phyloP scores from a whole-genome alignment of 1,140 invertebrate genomes.

The Sitodiplosis mosellana region DNA sequence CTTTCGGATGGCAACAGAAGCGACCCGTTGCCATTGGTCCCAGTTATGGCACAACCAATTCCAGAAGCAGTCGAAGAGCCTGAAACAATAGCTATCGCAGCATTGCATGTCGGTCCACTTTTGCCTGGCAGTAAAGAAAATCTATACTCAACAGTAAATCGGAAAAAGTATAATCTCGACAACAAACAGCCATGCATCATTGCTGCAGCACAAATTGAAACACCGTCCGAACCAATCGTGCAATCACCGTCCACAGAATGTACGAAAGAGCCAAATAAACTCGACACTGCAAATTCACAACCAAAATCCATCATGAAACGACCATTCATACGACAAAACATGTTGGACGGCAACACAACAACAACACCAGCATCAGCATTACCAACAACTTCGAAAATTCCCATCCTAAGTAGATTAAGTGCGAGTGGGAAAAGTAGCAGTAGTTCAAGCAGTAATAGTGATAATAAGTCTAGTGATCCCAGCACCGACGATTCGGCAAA shows the following conservation, averaged over 20 bases:
- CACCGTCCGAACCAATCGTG: neutral
- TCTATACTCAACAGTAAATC: slow-evolving; percentile 7
- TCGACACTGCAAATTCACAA: neutral
- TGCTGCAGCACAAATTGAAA: neutral
- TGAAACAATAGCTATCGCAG: slow-evolving; percentile 26
- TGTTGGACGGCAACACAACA: neutral
- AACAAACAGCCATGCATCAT: neutral
- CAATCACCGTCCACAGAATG: neutral
- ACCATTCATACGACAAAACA: neutral
- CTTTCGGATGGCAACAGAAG: slow-evolving; percentile 15
- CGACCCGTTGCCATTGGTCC: slow-evolving; percentile 23
- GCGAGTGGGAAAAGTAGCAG: neutral
- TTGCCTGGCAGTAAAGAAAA: slow-evolving; percentile 20
- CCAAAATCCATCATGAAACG: neutral
- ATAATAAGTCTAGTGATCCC: neutral
- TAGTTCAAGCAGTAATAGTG: neutral
- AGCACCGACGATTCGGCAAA: neutral
- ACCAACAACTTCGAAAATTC: neutral
- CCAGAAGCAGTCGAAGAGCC: slow-evolving; percentile 23
- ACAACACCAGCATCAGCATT: neutral
- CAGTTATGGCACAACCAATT: slow-evolving; percentile 26
- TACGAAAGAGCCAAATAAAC: neutral
- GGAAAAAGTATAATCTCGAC: neutral
- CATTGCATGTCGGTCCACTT: slow-evolving; percentile 31
- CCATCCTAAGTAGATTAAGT: neutral